Conservation (phyloP, 2,888 invertebrate species). For the Unio delphinus region DNA sequence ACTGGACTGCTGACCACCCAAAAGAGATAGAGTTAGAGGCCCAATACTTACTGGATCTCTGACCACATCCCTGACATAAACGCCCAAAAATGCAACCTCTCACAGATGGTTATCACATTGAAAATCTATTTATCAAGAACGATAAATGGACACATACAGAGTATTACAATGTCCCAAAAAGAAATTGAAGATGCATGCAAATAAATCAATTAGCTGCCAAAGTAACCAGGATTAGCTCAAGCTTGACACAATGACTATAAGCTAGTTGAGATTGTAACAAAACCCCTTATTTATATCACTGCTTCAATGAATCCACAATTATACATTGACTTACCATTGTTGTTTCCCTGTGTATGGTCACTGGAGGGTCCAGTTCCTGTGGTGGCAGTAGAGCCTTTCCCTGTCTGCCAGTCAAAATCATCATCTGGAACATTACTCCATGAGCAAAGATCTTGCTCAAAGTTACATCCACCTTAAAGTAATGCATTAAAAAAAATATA, state of each 20-base stretch:
- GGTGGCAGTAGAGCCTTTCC: conserved; percentile 45
- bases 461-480: conserved; percentile 54
- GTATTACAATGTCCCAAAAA: no score
- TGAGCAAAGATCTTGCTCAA: conserved; percentile 61
- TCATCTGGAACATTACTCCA: conserved; percentile 54
- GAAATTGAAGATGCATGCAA: no score
- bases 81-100: no score
- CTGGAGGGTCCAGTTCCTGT: conserved; percentile 55
- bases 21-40: no score
- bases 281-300: not conserved
- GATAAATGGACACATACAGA: not conserved
- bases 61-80: no score
- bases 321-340: conserved; percentile 57
- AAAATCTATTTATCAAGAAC: conserved; percentile 1
- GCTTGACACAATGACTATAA: no score
- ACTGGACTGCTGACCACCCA: no score
- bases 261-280: no score
- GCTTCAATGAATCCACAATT: not conserved
- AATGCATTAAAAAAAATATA: not conserved
- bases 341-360: conserved; percentile 48
- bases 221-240: no score
- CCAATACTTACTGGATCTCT: no score
- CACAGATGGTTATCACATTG: no score
- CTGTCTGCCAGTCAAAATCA: conserved; percentile 64
- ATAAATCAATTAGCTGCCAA: no score